Percentiles rank a stretch among this genome's conserved stretches.
These are phyloP conservation scores for Atta colombica DNA, from an alignment of 1,140 invertebrate species.

Conservation along the genomic window DNA sequence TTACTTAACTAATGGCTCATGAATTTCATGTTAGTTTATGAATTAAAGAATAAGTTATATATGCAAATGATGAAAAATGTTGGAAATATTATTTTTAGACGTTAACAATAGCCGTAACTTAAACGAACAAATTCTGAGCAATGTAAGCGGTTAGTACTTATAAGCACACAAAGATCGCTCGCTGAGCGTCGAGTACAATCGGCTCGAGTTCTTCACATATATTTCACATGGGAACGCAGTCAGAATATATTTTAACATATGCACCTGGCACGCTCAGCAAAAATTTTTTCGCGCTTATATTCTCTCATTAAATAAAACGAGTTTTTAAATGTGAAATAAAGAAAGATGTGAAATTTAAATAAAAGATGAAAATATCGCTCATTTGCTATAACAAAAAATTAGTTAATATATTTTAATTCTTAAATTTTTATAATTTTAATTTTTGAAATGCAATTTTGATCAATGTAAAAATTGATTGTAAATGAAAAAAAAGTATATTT, in stretches of 20 bases:
- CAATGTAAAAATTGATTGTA: no score
- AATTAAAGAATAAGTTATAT: conserved; percentile 8
- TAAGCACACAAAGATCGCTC: conserved; percentile 15
- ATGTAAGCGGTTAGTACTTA: background rate
- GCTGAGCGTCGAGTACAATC: conserved; percentile 14
- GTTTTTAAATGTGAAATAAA: background rate
- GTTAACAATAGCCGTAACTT: background rate
- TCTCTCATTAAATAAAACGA: background rate
- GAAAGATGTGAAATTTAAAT: background rate
- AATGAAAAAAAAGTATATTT: no score
- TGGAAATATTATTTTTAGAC: conserved; percentile 5
- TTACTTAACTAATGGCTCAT: background rate
- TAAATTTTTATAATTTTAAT: no score
- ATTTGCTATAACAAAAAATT: no score
- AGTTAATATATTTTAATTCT: no score
- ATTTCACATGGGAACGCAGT: background rate
- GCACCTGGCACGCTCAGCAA: background rate
- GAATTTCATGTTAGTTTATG: background rate
- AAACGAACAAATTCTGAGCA: conserved; percentile 19
- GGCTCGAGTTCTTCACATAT: background rate
- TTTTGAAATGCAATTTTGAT: no score
- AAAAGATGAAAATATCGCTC: background rate
- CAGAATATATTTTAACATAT: background rate
- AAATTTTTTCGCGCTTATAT: background rate
- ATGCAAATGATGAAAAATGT: background rate